Base-by-base conservation (phyloP, 2,888 invertebrate genomes). In the Lithophane leautieri region DNA sequence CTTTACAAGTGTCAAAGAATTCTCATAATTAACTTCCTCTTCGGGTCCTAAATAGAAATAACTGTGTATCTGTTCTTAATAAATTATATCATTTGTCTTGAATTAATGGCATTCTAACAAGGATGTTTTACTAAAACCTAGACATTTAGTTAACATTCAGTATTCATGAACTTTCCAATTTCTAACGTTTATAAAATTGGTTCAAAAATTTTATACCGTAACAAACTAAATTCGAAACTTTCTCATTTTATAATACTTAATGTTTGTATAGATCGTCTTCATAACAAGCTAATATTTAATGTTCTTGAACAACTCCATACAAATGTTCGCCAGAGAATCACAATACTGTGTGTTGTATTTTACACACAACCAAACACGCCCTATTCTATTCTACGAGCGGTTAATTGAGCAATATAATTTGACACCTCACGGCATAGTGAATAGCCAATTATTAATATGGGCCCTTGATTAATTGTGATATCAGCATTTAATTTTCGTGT, bases 401-500 rank as follows among this genome's bases (percentile, higher is more conserved):
- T 94, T 96, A 96, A 96, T 96, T 95, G 96, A 96, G 95, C 95
- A 94, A 96, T 96, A 96, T 96, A 96, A 95, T 96, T 96, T 96
- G 96, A 96, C 96, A 96, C 96, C 96, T 96, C 95, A 93, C 94
- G 92, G 92, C 92, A 92, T 92, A 93, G 93, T 96, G 96, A 96
- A 96, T 96, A 96, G 96, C 94, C 96, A 96, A 96, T 96, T 96
- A 96, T 95, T 95, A 96, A 96, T 96, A 96, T 96, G 94, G 95
- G 91, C 94, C 93, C 95, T 96, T 96, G 96, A 96, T 96, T 96
- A 96, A 96, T 96, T 96, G 95, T 96, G 96, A 96, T 96, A 96
- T 96, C 96, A 96, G 96, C 96, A 96, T 96, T 96, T 96, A 96
- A 96, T 96, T 96, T 96, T 95, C 96, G 94, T 96, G 96, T 96